Base-by-base conservation (phyloP, 2,888 invertebrate genomes). In the Pyrrhia umbra region DNA sequence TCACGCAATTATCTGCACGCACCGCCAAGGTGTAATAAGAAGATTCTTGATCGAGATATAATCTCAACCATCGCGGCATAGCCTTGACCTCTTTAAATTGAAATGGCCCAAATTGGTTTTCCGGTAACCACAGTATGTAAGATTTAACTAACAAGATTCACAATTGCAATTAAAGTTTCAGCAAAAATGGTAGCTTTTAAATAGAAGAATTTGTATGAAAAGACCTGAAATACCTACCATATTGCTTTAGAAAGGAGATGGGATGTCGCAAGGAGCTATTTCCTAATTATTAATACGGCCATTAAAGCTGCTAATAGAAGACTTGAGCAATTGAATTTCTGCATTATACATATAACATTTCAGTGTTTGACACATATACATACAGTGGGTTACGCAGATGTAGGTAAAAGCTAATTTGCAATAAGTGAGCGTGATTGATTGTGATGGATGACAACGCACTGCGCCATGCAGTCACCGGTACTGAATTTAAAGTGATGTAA, bases 351-450 rank as follows among this genome's bases (percentile, higher is more conserved):
- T 21, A n/a, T 15, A 1, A 30, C 54, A 27, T 20, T 20, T 8
- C 13, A n/a, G 4, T 21, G 13, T 68, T 23, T 47, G 9, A 9
- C 30, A 27, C 27, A n/a, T 10, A 27, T 20, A 18, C 8, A 25
- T 16, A n/a, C 8, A n/a, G 58, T 27, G 18, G 25, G 13, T 16
- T 25, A 16, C 27, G 20, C 0, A 40, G 9, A 39, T n/a, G 37
- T 46, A 52, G 23, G 52, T 39, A 61, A 68, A 61, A 70, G 40
- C 30, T 52, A 52, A 56, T 63, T 70, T 39, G 43, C 63, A 69
- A 51, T 54, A 61, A 60, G n/a, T 70, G 49, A 54, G 25, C 30
- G 10, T 75, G 65, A 75, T 71, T 70, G 70, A 75, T 62, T 20
- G 40, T 54, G 52, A 70, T 57, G 27, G 65, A 75, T 21, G 49